These are phyloP conservation scores for Phalacrocorax aristotelis DNA, from an alignment of 2,113 vertebrate species.

Conservation along the genomic window DNA sequence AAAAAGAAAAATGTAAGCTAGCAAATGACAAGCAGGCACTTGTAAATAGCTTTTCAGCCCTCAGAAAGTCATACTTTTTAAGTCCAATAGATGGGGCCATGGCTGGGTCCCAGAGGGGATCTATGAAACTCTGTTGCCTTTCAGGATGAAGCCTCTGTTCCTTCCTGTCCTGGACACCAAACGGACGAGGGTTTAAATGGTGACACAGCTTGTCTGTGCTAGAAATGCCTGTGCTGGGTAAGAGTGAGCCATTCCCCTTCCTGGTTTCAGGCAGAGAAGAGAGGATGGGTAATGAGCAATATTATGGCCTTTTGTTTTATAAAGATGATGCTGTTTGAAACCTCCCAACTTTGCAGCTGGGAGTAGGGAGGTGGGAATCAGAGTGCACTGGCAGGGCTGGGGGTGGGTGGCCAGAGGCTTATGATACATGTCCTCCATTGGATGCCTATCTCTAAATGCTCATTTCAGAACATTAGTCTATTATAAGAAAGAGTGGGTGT, in stretches of 20 bases:
- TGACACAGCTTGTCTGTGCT: neutral
- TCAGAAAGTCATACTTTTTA: neutral
- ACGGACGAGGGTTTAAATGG: neutral
- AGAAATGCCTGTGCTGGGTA: neutral
- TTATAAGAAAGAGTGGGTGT: neutral
- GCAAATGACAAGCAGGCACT: neutral
- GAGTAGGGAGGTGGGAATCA: neutral
- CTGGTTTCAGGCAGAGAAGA: neutral
- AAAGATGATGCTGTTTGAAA: neutral
- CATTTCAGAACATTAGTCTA: neutral
- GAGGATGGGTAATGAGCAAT: neutral
- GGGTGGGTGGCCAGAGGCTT: too few relatives aligned
- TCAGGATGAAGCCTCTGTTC: neutral
- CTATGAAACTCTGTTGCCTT: neutral
- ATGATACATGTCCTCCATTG: neutral
- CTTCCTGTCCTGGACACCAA: neutral
- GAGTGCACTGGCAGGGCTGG: neutral
- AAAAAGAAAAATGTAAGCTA: neutral
- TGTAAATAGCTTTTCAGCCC: neutral
- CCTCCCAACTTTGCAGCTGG: neutral
- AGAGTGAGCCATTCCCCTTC: neutral
- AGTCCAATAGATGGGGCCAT: neutral
- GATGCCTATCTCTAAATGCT: neutral
- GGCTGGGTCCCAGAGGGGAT: neutral
- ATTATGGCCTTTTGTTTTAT: neutral